phyloP scores from a whole-genome alignment of 2,797 vertebrate species.

The Neosalanx taihuensis region DNA sequence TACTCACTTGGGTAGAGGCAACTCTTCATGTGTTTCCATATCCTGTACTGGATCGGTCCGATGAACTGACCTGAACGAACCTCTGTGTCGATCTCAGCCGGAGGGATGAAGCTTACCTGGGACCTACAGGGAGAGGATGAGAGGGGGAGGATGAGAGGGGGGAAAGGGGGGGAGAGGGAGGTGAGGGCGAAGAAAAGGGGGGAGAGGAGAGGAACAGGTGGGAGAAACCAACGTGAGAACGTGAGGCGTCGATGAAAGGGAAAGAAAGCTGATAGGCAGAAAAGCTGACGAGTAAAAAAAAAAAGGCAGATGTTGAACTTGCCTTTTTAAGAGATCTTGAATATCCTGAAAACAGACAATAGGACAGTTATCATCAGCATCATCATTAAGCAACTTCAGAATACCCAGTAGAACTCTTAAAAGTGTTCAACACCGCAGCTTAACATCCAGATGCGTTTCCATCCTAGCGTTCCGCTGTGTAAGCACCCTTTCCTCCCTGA shows the following conservation, averaged over 20 bases:
- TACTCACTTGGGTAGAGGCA: slow-evolving; percentile 74
- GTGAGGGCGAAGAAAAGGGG: slow-evolving; percentile 12
- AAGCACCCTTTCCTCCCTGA: slow-evolving; percentile 22
- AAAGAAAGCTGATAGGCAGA: neutral
- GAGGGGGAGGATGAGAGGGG: neutral
- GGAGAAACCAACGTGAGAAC: no score
- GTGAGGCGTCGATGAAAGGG: neutral
- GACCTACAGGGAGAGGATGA: slow-evolving; percentile 54
- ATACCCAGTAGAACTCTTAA: neutral
- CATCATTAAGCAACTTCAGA: neutral
- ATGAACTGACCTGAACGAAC: slow-evolving; percentile 69
- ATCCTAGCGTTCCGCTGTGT: slow-evolving; percentile 29
- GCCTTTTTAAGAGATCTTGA: slow-evolving; percentile 75
- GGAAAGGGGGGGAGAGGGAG: slow-evolving; percentile 1
- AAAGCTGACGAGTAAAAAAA: neutral
- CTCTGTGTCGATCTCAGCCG: slow-evolving; percentile 62
- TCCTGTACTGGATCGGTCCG: slow-evolving; percentile 76
- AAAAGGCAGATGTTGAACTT: slow-evolving; percentile 37
- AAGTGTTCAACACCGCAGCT: slow-evolving; percentile 3
- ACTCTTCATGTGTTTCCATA: slow-evolving; percentile 78
- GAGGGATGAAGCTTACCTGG: slow-evolving; percentile 66
- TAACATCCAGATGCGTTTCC: neutral
- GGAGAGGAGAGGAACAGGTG: neutral
- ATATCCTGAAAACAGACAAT: slow-evolving; percentile 70
- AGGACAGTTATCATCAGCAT: neutral